phyloP scores from a whole-genome alignment of 1,140 invertebrate species.

The Drosophila sp. region DNA sequence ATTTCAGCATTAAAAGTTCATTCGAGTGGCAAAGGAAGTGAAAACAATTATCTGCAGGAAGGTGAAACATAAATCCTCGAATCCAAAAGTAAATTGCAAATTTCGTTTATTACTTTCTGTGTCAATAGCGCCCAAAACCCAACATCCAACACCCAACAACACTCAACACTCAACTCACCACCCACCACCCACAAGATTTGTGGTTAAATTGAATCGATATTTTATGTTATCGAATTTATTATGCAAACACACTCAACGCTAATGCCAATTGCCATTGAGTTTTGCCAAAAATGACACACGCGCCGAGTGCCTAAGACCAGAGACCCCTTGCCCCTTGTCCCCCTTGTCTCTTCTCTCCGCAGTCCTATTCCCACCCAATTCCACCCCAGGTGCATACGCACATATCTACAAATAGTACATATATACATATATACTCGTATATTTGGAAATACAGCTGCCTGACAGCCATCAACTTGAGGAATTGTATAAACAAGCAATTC shows the following conservation, averaged over 20 bases:
- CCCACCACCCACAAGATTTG: conserved; percentile 55
- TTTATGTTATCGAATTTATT: conserved; percentile 82
- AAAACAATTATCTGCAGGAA: conserved; percentile 82
- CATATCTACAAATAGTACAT: too few species aligned
- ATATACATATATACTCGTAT: neutral
- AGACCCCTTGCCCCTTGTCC: too few species aligned
- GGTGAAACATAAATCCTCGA: conserved; percentile 79
- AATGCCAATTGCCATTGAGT: conserved; percentile 65
- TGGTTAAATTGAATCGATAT: conserved; percentile 81
- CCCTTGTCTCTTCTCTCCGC: too few species aligned
- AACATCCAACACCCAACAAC: conserved; percentile 7
- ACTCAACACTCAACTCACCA: neutral
- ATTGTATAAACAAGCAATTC: conserved; percentile 45
- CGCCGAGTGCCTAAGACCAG: conserved; percentile 22
- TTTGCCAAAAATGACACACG: conserved; percentile 67
- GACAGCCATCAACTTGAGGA: conserved; percentile 44
- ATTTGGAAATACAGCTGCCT: conserved; percentile 23
- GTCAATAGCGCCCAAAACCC: conserved; percentile 22
- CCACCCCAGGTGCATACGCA: conserved; percentile 10
- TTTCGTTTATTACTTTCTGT: conserved; percentile 77
- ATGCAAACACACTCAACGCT: conserved; percentile 72
- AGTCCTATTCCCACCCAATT: neutral
- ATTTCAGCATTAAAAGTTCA: conserved; percentile 81
- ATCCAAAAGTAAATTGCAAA: conserved; percentile 82
- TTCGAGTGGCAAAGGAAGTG: conserved; percentile 75